These are phyloP conservation scores for Drosophila busckii DNA, from an alignment of 1,140 invertebrate genomes.

Conservation along the genomic window DNA sequence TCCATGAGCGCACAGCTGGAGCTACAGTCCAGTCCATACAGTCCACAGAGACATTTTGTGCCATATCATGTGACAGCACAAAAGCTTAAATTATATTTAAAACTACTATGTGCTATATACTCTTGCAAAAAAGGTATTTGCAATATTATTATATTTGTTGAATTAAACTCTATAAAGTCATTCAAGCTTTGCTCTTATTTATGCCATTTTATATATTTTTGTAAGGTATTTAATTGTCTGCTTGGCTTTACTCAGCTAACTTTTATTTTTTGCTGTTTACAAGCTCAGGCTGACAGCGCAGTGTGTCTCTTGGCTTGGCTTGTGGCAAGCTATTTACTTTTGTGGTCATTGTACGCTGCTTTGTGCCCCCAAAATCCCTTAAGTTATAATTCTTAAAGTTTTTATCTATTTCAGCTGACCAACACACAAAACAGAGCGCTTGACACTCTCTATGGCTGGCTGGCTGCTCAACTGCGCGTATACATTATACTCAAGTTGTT, in stretches of 20 bases:
- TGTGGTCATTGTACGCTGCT: slow-evolving; percentile 62
- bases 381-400: slow-evolving; percentile 77
- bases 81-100: slow-evolving; percentile 74
- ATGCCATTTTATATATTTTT: slow-evolving; percentile 12
- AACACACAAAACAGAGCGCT: background rate
- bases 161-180: slow-evolving; percentile 5
- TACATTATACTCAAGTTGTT: slow-evolving; percentile 52
- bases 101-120: too few relatives aligned
- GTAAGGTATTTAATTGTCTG: slow-evolving; percentile 9
- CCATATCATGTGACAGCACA: slow-evolving; percentile 72
- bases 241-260: too few relatives aligned
- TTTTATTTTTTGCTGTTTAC: too few relatives aligned
- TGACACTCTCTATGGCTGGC: slow-evolving; percentile 24
- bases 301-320: slow-evolving; percentile 2
- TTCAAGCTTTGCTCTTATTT: slow-evolving; percentile 11
- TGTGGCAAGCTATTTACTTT: slow-evolving; percentile 66
- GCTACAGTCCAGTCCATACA: background rate
- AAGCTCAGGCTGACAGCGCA: too few relatives aligned
- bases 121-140: too few relatives aligned
- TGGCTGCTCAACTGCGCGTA: slow-evolving; percentile 63
- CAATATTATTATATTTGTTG: background rate
- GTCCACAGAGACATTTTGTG: slow-evolving; percentile 55
- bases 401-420: slow-evolving; percentile 49
- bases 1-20: slow-evolving; percentile 3
- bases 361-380: slow-evolving; percentile 55